These are phyloP conservation scores for Drosophila subquinaria DNA, from an alignment of 2,888 invertebrate species.

Conservation along the genomic window DNA sequence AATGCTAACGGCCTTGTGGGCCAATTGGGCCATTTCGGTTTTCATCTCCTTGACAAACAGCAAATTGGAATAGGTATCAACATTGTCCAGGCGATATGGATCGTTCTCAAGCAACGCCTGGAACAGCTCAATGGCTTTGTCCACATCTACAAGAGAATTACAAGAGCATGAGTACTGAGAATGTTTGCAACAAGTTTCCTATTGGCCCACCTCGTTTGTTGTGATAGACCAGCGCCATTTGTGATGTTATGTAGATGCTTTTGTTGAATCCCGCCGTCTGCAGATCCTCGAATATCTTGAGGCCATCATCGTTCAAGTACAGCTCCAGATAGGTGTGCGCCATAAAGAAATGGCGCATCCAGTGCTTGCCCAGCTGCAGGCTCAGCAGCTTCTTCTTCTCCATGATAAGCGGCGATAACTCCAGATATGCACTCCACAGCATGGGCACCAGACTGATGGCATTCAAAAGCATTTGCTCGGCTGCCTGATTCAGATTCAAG, in stretches of 20 bases:
- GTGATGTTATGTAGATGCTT: conserved; percentile 95
- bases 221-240: conserved; percentile 96
- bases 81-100: conserved; percentile 97
- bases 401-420: conserved; percentile 93
- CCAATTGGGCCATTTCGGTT: conserved; percentile 96
- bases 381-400: conserved; percentile 91
- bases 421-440: conserved; percentile 98
- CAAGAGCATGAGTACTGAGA: neutral
- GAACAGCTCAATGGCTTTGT: conserved; percentile 94
- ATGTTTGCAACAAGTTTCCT: neutral
- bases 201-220: conserved; percentile 91
- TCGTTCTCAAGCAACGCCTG: conserved; percentile 93
- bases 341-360: conserved; percentile 97
- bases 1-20: conserved; percentile 96
- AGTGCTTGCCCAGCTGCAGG: conserved; percentile 92
- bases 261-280: conserved; percentile 93
- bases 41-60: conserved; percentile 97
- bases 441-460: conserved; percentile 92
- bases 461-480: conserved; percentile 92
- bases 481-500: conserved; percentile 92
- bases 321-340: conserved; percentile 96
- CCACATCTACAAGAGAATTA: conserved; percentile 89
- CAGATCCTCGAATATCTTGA: conserved; percentile 92
- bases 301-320: conserved; percentile 95
- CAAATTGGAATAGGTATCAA: conserved; percentile 98